Evolutionary conservation across 1,140 invertebrate genomes (phyloP).

Genomic region (Calliphora vicina): DNA sequence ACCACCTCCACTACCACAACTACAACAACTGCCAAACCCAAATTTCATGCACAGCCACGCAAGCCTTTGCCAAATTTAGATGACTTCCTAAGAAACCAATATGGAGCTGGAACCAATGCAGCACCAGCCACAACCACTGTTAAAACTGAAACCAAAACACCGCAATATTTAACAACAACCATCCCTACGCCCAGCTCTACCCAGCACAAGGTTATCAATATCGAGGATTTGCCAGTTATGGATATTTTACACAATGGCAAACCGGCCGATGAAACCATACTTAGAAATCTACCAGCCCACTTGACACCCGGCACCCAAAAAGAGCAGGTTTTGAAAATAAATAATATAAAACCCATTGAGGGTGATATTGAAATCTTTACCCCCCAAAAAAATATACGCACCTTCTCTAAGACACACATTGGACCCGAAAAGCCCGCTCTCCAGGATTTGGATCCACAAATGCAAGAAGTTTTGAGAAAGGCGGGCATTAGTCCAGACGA

Average conservation of each 20-base stretch:
- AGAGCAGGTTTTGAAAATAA: background rate
- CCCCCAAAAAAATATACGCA: background rate
- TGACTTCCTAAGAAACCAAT: slow-evolving; percentile 38
- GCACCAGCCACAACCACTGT: background rate
- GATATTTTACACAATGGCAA: slow-evolving; percentile 6
- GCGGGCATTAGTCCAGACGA: slow-evolving; percentile 48
- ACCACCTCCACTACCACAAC: background rate
- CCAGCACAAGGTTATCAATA: slow-evolving; percentile 29
- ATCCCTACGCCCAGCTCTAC: background rate
- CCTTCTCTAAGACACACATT: background rate
- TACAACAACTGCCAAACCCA: background rate
- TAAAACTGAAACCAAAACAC: background rate
- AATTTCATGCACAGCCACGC: background rate
- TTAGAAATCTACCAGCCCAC: background rate
- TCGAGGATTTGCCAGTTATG: slow-evolving; percentile 38
- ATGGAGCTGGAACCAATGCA: background rate
- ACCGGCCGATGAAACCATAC: slow-evolving; percentile 17
- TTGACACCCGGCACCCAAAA: background rate
- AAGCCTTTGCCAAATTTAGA: slow-evolving; percentile 40
- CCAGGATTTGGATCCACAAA: slow-evolving; percentile 33
- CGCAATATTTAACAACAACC: background rate
- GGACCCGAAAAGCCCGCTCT: background rate
- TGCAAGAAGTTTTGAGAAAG: slow-evolving; percentile 35
- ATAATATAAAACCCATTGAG: slow-evolving; percentile 30
- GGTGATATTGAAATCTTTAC: background rate